phyloP scores from a whole-genome alignment of 2,797 vertebrate species.

The Linurgus olivaceus region DNA sequence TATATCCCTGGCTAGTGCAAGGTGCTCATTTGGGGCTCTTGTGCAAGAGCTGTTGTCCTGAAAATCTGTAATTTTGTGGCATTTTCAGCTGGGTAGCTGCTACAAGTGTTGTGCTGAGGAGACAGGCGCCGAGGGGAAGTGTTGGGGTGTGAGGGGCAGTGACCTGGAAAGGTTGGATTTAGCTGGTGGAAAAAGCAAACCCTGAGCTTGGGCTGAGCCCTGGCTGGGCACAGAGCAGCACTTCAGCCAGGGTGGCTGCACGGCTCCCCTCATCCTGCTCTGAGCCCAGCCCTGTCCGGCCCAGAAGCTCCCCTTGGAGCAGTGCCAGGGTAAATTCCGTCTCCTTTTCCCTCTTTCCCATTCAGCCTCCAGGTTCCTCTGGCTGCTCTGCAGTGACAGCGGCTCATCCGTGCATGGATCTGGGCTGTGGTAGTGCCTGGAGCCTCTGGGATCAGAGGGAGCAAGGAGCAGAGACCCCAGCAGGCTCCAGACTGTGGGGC shows the following conservation, averaged over 20 bases:
- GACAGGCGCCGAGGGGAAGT: rapidly evolving
- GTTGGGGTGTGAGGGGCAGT: background rate
- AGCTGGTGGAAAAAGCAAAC: background rate
- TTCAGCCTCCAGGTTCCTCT: background rate
- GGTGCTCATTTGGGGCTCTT: constrained; percentile 27
- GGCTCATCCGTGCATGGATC: rapidly evolving
- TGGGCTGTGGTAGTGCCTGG: background rate
- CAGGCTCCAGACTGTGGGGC: background rate
- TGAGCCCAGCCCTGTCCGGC: background rate
- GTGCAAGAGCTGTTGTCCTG: background rate
- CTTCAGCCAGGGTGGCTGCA: background rate
- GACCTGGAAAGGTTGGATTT: background rate
- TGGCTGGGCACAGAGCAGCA: background rate
- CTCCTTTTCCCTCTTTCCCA: background rate
- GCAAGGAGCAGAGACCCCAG: background rate
- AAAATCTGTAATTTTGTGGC: background rate
- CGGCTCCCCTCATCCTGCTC: rapidly evolving
- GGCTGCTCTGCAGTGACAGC: background rate
- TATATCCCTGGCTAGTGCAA: background rate
- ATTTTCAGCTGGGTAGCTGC: background rate
- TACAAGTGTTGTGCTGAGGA: background rate
- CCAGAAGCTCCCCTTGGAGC: background rate
- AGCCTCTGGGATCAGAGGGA: background rate
- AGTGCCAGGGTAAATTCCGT: background rate
- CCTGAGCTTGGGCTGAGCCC: background rate